Percentiles rank a stretch among this genome's conserved stretches.
phyloP scores from a whole-genome alignment of 2,888 invertebrate genomes.

The Prosapia bicincta region DNA sequence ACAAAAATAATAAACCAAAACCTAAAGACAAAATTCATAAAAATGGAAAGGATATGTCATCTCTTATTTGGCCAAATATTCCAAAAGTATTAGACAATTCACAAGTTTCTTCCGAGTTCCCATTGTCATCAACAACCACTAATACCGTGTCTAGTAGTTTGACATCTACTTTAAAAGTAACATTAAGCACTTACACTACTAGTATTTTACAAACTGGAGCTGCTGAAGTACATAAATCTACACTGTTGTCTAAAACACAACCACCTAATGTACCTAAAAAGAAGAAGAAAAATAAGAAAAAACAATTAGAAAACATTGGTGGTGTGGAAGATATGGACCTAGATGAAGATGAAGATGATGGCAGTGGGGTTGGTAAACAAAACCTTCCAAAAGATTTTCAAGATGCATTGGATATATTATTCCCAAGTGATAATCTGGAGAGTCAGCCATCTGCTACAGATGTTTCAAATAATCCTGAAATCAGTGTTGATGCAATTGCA shows the following conservation, averaged over 20 bases:
- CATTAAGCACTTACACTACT: background rate
- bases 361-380: slow-evolving; percentile 35
- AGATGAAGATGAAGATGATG: slow-evolving; percentile 37
- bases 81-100: slow-evolving; percentile 15
- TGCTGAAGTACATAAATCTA: slow-evolving; percentile 15
- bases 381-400: slow-evolving; percentile 60
- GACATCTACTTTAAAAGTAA: background rate
- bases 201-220: background rate
- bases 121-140: background rate
- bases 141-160: background rate
- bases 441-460: background rate
- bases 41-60: background rate
- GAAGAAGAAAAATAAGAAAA: slow-evolving; percentile 10
- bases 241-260: slow-evolving; percentile 22
- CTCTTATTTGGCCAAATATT: slow-evolving; percentile 21
- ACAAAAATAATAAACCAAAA: slow-evolving; percentile 33
- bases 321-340: slow-evolving; percentile 42
- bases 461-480: too few species aligned
- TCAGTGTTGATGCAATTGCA: background rate
- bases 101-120: background rate
- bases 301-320: slow-evolving; percentile 30
- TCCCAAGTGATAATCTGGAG: slow-evolving; percentile 46
- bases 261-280: background rate
- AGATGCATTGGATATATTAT: slow-evolving; percentile 63
- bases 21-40: too few species aligned